Evolutionary conservation across 1,140 invertebrate genomes (phyloP).

Genomic region (Papilio polyxenes): DNA sequence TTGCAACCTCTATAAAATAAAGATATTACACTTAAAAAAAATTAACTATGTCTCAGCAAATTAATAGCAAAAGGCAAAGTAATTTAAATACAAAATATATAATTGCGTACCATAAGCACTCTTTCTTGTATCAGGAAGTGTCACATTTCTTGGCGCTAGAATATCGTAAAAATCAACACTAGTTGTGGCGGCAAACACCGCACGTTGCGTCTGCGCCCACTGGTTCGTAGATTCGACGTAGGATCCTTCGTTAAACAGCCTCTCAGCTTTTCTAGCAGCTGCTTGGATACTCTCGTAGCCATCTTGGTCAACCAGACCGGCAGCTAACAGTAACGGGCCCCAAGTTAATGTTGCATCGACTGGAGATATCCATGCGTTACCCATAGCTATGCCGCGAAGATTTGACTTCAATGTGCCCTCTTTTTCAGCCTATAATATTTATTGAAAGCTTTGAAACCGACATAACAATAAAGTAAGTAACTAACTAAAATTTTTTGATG

Average conservation of each 20-base stretch:
- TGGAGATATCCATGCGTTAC: slow-evolving; percentile 93
- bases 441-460: not conserved
- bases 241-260: slow-evolving; percentile 77
- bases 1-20: slow-evolving; percentile 53
- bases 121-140: slow-evolving; percentile 43
- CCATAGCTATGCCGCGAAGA: slow-evolving; percentile 89
- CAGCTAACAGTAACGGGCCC: slow-evolving; percentile 86
- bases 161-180: slow-evolving; percentile 92
- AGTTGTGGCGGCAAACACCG: slow-evolving; percentile 81
- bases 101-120: slow-evolving; percentile 52
- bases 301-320: slow-evolving; percentile 83
- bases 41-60: slow-evolving; percentile 1
- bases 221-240: slow-evolving; percentile 83
- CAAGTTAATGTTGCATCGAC: slow-evolving; percentile 90
- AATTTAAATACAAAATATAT: not conserved
- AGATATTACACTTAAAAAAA: not conserved
- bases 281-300: slow-evolving; percentile 81
- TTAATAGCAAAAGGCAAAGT: not conserved
- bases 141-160: slow-evolving; percentile 77
- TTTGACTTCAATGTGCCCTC: slow-evolving; percentile 85
- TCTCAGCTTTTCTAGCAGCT: slow-evolving; percentile 78
- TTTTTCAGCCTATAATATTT: slow-evolving; percentile 82
- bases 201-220: slow-evolving; percentile 84
- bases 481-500: not conserved
- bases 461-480: no score